Percentiles rank a stretch among this genome's conserved stretches.
phyloP scores from a whole-genome alignment of 1,140 invertebrate species.

The Lordiphosa stackelbergi region DNA sequence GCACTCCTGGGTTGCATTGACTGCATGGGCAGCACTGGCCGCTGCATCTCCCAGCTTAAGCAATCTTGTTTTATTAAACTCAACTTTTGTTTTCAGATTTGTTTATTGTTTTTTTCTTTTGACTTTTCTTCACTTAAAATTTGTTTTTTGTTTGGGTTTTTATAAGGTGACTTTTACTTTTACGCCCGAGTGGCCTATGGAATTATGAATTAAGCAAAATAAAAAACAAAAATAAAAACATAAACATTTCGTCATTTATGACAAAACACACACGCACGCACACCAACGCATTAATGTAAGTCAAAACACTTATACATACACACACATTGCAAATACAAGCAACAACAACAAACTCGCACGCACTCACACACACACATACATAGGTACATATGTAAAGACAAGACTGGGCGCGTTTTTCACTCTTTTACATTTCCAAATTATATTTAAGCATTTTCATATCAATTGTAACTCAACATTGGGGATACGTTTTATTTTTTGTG shows the following conservation, averaged over 20 bases:
- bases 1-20: too few relatives aligned
- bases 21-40: not conserved
- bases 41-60: too few relatives aligned
- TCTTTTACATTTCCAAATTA: slow-evolving; percentile 25
- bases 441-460: not conserved
- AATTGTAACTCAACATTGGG: too few relatives aligned
- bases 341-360: slow-evolving; percentile 26
- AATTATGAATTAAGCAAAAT: too few relatives aligned
- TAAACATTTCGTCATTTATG: slow-evolving; percentile 33
- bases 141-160: slow-evolving; percentile 9
- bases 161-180: slow-evolving; percentile 9
- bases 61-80: not conserved
- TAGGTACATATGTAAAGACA: not conserved
- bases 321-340: slow-evolving; percentile 21
- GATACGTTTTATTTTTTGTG: not conserved
- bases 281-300: slow-evolving; percentile 18
- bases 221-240: slow-evolving; percentile 26
- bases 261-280: slow-evolving; percentile 34
- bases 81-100: not conserved
- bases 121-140: slow-evolving; percentile 1
- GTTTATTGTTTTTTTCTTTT: slow-evolving; percentile 4
- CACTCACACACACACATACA: not conserved
- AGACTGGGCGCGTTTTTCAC: slow-evolving; percentile 25
- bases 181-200: too few relatives aligned
- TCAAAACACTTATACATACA: slow-evolving; percentile 26